Evolutionary conservation across 2,113 vertebrate genomes (phyloP).

Genomic region (Strix aluco): DNA sequence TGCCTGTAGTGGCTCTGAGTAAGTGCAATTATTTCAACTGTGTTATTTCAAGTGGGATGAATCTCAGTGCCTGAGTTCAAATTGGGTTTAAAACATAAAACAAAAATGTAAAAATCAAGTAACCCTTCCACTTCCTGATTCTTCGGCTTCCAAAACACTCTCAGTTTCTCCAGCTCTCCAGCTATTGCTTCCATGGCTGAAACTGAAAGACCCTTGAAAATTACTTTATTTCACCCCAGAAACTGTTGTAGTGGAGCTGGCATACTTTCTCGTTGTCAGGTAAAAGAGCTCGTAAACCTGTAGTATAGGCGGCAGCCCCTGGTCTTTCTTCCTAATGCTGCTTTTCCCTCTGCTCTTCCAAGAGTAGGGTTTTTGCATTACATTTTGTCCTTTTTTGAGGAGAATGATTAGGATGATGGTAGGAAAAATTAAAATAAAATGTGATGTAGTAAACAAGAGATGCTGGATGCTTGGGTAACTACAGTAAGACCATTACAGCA

Average conservation of each 20-base stretch:
- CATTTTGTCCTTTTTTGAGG: not conserved
- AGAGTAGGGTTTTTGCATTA: not conserved
- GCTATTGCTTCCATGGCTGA: not conserved
- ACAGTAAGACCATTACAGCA: not conserved
- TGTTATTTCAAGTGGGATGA: constrained; percentile 63
- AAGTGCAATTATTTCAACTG: not conserved
- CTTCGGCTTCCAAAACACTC: not conserved
- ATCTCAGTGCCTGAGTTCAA: constrained; percentile 50
- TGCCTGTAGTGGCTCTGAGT: not conserved
- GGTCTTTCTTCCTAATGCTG: not conserved
- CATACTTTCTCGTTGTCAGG: not conserved
- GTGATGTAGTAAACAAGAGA: not conserved
- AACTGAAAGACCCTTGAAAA: not conserved
- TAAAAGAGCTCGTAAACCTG: not conserved
- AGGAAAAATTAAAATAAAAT: not conserved
- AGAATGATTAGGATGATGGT: not conserved
- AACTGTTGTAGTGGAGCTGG: not conserved
- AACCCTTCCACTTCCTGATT: constrained; percentile 40
- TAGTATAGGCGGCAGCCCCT: not conserved
- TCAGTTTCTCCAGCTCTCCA: not conserved
- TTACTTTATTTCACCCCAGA: not conserved
- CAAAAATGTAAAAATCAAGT: constrained; percentile 25
- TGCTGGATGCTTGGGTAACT: not conserved
- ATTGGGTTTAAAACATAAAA: constrained; percentile 50
- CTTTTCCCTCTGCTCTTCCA: not conserved